These are phyloP conservation scores for Periophthalmus modestus DNA, from an alignment of 2,113 vertebrate species.

Conservation along the genomic window DNA sequence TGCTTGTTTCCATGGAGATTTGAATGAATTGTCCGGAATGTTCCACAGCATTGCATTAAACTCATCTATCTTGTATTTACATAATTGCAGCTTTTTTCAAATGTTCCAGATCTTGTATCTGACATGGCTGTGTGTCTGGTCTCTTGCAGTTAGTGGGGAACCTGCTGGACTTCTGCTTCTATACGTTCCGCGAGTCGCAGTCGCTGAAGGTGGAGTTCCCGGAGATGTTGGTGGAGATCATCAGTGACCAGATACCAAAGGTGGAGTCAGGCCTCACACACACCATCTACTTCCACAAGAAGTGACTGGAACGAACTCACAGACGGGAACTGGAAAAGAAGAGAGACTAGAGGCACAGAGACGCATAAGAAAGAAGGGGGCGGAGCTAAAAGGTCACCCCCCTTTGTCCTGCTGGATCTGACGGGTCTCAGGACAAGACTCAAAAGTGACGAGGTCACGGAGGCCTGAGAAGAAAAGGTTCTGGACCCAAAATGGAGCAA, in stretches of 20 bases:
- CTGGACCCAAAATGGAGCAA: constrained; percentile 34
- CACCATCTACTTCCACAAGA: constrained; percentile 98
- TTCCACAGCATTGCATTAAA: no score
- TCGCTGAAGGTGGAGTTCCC: constrained; percentile 98
- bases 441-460: constrained; percentile 22
- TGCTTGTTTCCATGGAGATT: no score
- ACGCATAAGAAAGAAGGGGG: not conserved
- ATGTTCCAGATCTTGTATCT: constrained; percentile 1
- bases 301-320: constrained; percentile 78
- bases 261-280: constrained; percentile 98
- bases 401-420: constrained; percentile 68
- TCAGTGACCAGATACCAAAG: constrained; percentile 99
- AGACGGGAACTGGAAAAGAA: constrained; percentile 35
- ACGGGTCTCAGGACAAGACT: constrained; percentile 74
- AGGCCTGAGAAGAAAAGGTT: constrained; percentile 14
- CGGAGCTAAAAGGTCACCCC: constrained; percentile 68
- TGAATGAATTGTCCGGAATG: no score
- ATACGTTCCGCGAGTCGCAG: constrained; percentile 99
- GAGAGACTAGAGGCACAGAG: not conserved
- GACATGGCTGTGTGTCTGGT: constrained; percentile 44
- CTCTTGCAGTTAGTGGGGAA: constrained; percentile 89
- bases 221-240: constrained; percentile 99
- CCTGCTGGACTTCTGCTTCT: constrained; percentile 98
- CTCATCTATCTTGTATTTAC: no score
- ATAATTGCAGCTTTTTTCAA: not conserved